Evolutionary conservation across 2,113 vertebrate species (phyloP).

Genomic region (Psammodynastes pulverulentus): DNA sequence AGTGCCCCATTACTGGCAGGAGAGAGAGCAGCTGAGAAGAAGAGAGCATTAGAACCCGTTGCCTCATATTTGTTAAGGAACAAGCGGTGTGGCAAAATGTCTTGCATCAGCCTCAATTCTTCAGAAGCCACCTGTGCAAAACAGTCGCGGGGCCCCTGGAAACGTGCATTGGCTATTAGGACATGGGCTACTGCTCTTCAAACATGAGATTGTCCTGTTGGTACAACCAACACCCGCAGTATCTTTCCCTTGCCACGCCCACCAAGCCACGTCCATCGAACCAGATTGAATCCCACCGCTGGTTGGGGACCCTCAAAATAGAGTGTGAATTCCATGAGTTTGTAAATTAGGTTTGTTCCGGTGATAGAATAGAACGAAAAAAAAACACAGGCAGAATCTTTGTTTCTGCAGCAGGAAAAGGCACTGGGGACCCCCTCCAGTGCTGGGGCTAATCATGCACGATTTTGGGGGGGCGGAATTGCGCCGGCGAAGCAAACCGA

Average conservation of each 20-base stretch:
- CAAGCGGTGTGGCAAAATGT: slow-evolving; percentile 21
- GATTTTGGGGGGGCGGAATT: background rate
- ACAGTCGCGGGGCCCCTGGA: background rate
- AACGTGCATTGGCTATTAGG: background rate
- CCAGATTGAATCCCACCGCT: too few species aligned
- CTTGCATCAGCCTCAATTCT: slow-evolving; percentile 43
- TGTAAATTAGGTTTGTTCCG: slow-evolving; percentile 20
- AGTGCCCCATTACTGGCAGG: slow-evolving; percentile 51
- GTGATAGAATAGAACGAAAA: background rate
- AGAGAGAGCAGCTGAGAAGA: slow-evolving; percentile 49
- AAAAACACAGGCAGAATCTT: slow-evolving; percentile 21
- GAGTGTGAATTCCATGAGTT: slow-evolving; percentile 31
- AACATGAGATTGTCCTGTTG: background rate
- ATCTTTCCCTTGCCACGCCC: too few species aligned
- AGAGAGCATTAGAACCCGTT: slow-evolving; percentile 37
- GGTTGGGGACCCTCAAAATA: background rate
- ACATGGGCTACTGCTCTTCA: background rate
- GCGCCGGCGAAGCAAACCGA: background rate
- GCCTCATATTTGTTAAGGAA: slow-evolving; percentile 43
- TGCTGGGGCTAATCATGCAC: slow-evolving; percentile 11
- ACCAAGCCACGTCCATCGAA: too few species aligned
- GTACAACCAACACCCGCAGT: background rate
- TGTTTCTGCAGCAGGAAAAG: slow-evolving; percentile 31
- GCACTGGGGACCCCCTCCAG: background rate
- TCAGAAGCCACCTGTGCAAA: slow-evolving; percentile 5